Evolutionary conservation across 1,140 invertebrate genomes (phyloP).

Genomic region (Conus betulinus): DNA sequence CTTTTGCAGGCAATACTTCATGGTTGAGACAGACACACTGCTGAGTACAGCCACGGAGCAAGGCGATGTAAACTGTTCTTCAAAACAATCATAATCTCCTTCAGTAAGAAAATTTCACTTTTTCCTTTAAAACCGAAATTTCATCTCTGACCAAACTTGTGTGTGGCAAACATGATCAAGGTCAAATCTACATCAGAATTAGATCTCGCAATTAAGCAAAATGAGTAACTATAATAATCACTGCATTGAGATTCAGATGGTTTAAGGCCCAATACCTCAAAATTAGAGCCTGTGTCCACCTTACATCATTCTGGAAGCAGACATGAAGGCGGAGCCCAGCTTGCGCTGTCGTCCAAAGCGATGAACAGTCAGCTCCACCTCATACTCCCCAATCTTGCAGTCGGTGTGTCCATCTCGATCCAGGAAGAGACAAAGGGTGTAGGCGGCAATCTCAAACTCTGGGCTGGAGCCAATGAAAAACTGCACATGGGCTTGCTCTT

Average conservation of each 20-base stretch:
- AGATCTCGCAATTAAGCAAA: neutral
- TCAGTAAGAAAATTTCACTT: too few species aligned
- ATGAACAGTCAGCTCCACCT: slow-evolving; percentile 66
- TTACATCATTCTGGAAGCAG: slow-evolving; percentile 48
- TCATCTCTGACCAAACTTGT: too few species aligned
- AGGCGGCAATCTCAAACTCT: slow-evolving; percentile 93
- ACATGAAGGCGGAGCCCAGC: slow-evolving; percentile 68
- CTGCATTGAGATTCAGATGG: neutral
- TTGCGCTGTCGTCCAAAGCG: slow-evolving; percentile 56
- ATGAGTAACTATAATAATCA: neutral
- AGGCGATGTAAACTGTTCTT: too few species aligned
- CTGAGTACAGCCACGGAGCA: too few species aligned
- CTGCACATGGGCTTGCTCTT: slow-evolving; percentile 72
- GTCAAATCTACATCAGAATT: neutral
- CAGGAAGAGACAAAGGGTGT: slow-evolving; percentile 80
- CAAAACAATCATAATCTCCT: too few species aligned
- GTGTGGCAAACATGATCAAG: neutral
- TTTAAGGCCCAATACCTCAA: neutral
- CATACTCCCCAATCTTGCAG: slow-evolving; percentile 70
- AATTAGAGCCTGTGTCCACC: too few species aligned
- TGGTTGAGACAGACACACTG: too few species aligned
- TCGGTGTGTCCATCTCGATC: slow-evolving; percentile 57
- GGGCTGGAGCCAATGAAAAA: slow-evolving; percentile 92
- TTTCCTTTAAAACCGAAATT: too few species aligned
- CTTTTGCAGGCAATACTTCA: too few species aligned